These are phyloP conservation scores for Rhabdomys dilectus DNA, from an alignment of 2,113 vertebrate species.

Conservation along the genomic window DNA sequence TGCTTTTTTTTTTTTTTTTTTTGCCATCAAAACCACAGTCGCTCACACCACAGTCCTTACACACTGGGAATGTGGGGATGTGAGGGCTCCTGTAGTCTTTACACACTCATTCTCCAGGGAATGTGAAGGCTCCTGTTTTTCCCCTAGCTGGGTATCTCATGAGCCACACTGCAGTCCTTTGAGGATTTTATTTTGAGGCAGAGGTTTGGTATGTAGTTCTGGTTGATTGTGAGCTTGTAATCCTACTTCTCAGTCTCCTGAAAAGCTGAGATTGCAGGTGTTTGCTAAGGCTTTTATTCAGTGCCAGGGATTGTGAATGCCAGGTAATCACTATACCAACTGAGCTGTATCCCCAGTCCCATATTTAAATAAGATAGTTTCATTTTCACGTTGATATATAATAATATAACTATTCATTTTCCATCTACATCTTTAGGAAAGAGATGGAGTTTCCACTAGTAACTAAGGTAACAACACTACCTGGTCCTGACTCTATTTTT, in stretches of 20 bases:
- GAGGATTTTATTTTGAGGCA: neutral
- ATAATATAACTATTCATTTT: neutral
- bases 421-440: neutral
- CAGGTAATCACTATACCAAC: neutral
- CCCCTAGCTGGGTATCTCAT: neutral
- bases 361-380: neutral
- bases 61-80: no score
- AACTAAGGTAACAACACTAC: neutral
- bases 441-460: neutral
- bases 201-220: neutral
- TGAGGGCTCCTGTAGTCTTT: neutral
- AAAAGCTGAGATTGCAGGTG: neutral
- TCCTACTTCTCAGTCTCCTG: neutral
- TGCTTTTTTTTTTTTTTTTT: neutral
- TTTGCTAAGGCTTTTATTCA: neutral
- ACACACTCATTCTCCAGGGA: neutral
- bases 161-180: neutral
- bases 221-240: neutral
- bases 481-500: neutral
- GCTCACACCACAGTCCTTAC: neutral
- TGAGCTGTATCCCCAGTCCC: neutral
- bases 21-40: neutral
- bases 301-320: no score
- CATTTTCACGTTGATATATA: neutral
- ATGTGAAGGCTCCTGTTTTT: neutral